phyloP scores from a whole-genome alignment of 1,140 invertebrate genomes.

The Batillaria attramentaria region DNA sequence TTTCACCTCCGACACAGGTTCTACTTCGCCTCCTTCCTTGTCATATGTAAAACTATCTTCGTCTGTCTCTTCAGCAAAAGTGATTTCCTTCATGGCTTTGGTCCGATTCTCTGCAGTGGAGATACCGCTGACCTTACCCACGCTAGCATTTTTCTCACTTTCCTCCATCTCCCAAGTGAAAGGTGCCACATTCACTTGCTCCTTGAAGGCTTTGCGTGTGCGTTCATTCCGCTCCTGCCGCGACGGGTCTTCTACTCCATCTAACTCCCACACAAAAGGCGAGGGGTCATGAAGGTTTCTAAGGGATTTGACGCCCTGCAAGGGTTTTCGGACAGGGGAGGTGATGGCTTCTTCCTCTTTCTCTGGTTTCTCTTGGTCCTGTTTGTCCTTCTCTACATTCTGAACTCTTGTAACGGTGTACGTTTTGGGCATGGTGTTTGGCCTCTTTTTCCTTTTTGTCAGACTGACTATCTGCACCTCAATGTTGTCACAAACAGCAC shows the following conservation, averaged over 20 bases:
- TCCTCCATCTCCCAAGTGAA: slow-evolving; percentile 32
- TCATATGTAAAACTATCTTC: no score
- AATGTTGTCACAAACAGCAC: neutral
- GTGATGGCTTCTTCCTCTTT: neutral
- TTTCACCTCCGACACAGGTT: no score
- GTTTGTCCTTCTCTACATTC: slow-evolving; percentile 1
- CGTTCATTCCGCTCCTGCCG: slow-evolving; percentile 18
- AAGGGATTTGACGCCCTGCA: slow-evolving; percentile 30
- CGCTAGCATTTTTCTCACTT: no score
- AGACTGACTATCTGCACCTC: slow-evolving; percentile 1
- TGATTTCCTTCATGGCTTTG: no score
- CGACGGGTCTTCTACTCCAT: slow-evolving; percentile 29
- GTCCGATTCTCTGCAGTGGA: no score
- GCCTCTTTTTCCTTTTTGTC: neutral
- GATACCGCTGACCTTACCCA: no score
- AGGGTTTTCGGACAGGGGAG: neutral
- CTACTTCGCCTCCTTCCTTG: no score
- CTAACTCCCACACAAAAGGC: slow-evolving; percentile 33
- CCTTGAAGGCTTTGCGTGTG: slow-evolving; percentile 19
- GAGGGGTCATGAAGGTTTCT: slow-evolving; percentile 10
- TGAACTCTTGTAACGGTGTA: neutral
- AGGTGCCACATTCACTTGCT: slow-evolving; percentile 19
- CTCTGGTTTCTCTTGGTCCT: no score
- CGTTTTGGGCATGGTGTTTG: neutral
- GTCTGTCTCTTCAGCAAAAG: no score